Evolutionary conservation across 2,888 invertebrate species (phyloP), one percentile per base, ranked within the genome.

Genomic region (Platynereis dumerilii): DNA sequence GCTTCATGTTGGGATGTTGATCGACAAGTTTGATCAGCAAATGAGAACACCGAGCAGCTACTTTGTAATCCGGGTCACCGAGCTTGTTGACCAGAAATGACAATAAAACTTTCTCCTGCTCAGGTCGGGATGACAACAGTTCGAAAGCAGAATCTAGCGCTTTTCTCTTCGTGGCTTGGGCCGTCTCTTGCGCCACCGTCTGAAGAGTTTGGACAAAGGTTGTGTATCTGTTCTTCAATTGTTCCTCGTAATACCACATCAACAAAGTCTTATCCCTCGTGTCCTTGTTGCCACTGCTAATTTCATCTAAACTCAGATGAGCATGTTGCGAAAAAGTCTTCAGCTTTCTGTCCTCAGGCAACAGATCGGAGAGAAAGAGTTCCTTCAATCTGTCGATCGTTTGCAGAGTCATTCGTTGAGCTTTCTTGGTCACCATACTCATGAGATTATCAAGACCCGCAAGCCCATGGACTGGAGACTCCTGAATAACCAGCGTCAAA

Each of bases 1-100:
- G 86, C 83, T 96, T 95, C 95, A 97, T 97, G 73, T 92, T 92
- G 0, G 94, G 92, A 85, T 97, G 96, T 73, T 90, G 89, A 69
- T 89, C 88, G 0, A 95, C 86, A 12, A 99, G 87, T 84, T 99
- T 98, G 83, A 22, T 48, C 12, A 99, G 86, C 70, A 93, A 91
- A 84, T 93, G 92, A 48, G 94, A 89, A 0, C 92, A 91, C 85
- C 93, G 93, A 0, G 96, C 92, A 0, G 94, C 94, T 0, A 97
- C 90, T 76, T 92, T 91, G 73, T 90, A 89, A 12, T 89, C 88
- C 0, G 97, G 96, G 86, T 99, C 98, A 15, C 98, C 98, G 12
- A 99, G 87, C 84, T 99, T 98, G 83, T 99, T 98, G 1, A 96
- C 91, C 56, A 99, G 85, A 80, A 91, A 88, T 0, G 89, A 87